Conservation (phyloP, 2,797 vertebrate genomes). For the Erethizon dorsatum region DNA sequence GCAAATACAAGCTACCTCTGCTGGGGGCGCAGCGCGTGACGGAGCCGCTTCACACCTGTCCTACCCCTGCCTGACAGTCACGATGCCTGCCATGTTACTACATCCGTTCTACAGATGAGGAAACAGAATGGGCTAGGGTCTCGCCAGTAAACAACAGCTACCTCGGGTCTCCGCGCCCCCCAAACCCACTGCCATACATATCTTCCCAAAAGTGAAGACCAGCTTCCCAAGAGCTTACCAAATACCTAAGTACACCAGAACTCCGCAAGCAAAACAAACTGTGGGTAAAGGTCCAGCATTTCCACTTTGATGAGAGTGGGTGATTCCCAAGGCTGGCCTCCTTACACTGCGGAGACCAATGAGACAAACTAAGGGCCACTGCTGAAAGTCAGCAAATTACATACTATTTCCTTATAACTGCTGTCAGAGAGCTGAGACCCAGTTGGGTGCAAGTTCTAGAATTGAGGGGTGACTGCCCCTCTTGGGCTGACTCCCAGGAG, state of each 20-base stretch:
- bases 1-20: too few species aligned
- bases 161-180: neutral
- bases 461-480: neutral
- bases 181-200: neutral
- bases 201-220: neutral
- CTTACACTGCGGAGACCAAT: neutral
- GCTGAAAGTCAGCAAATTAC: conserved; percentile 27
- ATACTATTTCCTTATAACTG: neutral
- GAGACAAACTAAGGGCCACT: neutral
- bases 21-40: neutral
- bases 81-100: neutral
- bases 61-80: neutral
- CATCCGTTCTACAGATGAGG: neutral
- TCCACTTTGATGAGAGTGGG: neutral
- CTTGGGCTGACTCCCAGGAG: neutral
- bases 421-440: neutral
- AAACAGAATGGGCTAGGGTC: neutral
- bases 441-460: conserved; percentile 11
- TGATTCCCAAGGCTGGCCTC: neutral
- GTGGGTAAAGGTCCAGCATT: neutral
- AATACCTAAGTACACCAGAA: neutral
- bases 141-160: neutral
- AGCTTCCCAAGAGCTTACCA: neutral
- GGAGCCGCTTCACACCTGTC: neutral
- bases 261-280: neutral